Evolutionary conservation across 2,797 vertebrate genomes (phyloP).

Genomic region (Rhinoraja longicauda): DNA sequence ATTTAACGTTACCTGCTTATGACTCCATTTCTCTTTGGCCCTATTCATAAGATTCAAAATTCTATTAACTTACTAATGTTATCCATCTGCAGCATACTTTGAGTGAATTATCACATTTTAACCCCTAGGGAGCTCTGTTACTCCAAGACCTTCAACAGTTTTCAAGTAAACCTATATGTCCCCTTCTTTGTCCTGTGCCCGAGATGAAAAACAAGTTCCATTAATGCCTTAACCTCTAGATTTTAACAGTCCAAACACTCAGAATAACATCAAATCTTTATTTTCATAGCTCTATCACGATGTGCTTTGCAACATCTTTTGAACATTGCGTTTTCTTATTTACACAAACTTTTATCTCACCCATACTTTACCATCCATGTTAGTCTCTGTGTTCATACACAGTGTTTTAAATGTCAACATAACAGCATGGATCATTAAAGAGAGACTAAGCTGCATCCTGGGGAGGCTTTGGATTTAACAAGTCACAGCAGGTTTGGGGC

Average conservation of each 20-base stretch:
- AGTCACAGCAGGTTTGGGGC: constrained; percentile 36
- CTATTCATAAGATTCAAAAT: neutral
- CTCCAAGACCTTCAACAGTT: neutral
- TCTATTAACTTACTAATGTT: neutral
- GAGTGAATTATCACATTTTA: neutral
- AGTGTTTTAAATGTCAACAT: constrained; percentile 36
- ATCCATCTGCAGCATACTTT: neutral
- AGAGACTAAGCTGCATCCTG: constrained; percentile 35
- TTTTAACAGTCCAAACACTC: neutral
- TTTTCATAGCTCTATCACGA: neutral
- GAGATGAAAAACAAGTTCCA: neutral
- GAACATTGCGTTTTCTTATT: neutral
- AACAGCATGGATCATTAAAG: constrained; percentile 35
- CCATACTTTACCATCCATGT: constrained; percentile 5
- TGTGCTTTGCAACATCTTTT: neutral
- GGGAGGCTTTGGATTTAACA: constrained; percentile 35
- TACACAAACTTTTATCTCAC: neutral
- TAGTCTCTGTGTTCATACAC: constrained; percentile 31
- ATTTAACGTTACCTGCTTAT: neutral
- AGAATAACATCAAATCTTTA: constrained; percentile 10
- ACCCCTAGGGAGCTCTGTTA: constrained; percentile 5
- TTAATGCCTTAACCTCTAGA: neutral
- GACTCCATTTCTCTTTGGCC: neutral
- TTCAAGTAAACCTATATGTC: neutral
- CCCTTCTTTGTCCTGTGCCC: neutral